Conservation (phyloP, 2,797 vertebrate species). For the Parambassis ranga region DNA sequence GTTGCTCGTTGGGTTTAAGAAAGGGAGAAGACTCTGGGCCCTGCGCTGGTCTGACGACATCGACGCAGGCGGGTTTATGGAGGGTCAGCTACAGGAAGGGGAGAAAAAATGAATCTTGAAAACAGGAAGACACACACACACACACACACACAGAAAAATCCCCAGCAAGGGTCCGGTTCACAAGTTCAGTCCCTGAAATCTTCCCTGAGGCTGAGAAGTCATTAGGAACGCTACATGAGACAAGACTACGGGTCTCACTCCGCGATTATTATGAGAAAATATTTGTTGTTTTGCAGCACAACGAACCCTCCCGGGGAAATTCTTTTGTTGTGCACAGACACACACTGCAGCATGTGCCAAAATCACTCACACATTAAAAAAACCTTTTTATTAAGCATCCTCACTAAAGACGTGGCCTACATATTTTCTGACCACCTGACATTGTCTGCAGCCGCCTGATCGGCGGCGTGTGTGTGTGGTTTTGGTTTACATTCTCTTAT, state of each 20-base stretch:
- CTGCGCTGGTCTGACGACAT: conserved; percentile 19
- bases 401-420: background rate
- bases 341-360: too few species aligned
- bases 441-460: conserved; percentile 7
- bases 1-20: conserved; percentile 44
- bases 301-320: conserved; percentile 12
- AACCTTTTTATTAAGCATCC: too few species aligned
- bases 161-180: conserved; percentile 56
- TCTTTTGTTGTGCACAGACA: too few species aligned
- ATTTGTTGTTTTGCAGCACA: conserved; percentile 44
- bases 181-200: conserved; percentile 61
- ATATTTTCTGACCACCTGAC: conserved; percentile 10
- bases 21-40: conserved; percentile 35
- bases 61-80: conserved; percentile 40
- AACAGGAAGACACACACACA: conserved; percentile 69
- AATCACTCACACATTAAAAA: too few species aligned
- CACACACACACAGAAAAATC: background rate
- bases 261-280: too few species aligned
- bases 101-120: conserved; percentile 66
- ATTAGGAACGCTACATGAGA: conserved; percentile 23
- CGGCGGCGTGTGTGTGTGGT: conserved; percentile 25
- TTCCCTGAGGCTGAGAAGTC: conserved; percentile 46
- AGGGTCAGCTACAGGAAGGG: conserved; percentile 66
- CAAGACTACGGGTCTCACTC: conserved; percentile 24
- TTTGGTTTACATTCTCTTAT: conserved; percentile 61